These are phyloP conservation scores for Rhinatrema bivittatum DNA, from an alignment of 2,797 vertebrate genomes.

Conservation along the genomic window DNA sequence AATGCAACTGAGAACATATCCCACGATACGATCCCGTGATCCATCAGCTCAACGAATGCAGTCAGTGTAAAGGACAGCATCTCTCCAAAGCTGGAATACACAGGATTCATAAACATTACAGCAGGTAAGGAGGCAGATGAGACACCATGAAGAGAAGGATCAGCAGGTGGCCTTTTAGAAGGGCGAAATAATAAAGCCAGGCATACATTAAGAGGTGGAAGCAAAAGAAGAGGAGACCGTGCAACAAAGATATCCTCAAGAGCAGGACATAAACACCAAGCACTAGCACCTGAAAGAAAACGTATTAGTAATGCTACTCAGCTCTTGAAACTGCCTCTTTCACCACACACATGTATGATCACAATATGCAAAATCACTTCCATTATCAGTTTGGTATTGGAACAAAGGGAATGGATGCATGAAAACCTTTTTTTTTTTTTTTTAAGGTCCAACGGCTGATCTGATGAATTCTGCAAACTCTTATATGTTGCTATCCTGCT, in stretches of 20 bases:
- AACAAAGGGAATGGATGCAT: not conserved
- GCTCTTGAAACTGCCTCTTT: not conserved
- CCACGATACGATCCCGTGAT: conserved; percentile 98
- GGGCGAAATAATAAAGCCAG: conserved; percentile 19
- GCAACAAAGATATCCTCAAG: conserved; percentile 2
- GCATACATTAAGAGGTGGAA: conserved; percentile 15
- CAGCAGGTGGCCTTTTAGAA: conserved; percentile 29
- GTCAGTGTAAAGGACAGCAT: conserved; percentile 96
- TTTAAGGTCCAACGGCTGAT: too few relatives aligned
- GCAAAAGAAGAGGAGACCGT: conserved; percentile 15
- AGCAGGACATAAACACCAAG: conserved; percentile 5
- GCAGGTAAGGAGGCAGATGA: conserved; percentile 21
- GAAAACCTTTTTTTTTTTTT: too few relatives aligned
- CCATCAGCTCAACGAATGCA: conserved; percentile 97
- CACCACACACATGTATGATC: not conserved
- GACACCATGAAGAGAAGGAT: fast-evolving
- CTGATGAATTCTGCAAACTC: too few relatives aligned
- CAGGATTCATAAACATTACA: conserved; percentile 31
- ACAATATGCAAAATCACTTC: not conserved
- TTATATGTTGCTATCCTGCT: too few relatives aligned
- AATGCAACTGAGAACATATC: conserved; percentile 97
- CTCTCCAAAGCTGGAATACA: conserved; percentile 89
- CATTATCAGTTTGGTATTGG: not conserved
- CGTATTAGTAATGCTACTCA: not conserved
- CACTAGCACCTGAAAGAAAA: conserved; percentile 7